Percentiles rank a stretch among this genome's conserved stretches.
Evolutionary conservation across 2,113 vertebrate genomes (phyloP).

Genomic region (Neolamprologus caudopunctatus): DNA sequence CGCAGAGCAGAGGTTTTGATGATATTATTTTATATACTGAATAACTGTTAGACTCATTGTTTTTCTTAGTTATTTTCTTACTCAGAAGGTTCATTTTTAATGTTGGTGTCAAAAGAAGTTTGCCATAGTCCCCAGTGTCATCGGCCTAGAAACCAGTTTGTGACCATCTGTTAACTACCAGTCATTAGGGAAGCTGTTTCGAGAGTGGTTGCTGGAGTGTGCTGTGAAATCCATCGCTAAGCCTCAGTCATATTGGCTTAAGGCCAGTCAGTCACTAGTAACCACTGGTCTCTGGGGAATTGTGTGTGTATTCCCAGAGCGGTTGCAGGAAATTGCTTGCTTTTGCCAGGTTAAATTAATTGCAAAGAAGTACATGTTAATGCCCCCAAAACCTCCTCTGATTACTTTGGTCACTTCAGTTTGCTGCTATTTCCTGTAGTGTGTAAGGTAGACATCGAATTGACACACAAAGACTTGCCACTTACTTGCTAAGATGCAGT

Average conservation of each 20-base stretch:
- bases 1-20: background rate
- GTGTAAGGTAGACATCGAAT: background rate
- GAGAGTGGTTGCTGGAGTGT: background rate
- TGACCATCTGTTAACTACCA: background rate
- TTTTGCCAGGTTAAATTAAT: background rate
- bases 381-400: background rate
- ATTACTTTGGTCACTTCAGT: background rate
- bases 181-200: background rate
- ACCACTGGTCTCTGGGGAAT: background rate
- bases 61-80: background rate
- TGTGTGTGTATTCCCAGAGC: background rate
- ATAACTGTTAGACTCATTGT: background rate
- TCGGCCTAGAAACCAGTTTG: background rate
- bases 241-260: background rate
- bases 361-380: background rate
- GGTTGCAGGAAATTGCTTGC: background rate
- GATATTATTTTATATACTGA: background rate
- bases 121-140: background rate
- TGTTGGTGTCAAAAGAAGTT: background rate
- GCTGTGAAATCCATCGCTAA: background rate
- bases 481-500: background rate
- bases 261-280: background rate
- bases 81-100: background rate
- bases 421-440: background rate
- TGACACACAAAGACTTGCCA: background rate